These are phyloP conservation scores for Leptoteleia sp. DNA, from an alignment of 1,140 invertebrate genomes.

Conservation along the genomic window DNA sequence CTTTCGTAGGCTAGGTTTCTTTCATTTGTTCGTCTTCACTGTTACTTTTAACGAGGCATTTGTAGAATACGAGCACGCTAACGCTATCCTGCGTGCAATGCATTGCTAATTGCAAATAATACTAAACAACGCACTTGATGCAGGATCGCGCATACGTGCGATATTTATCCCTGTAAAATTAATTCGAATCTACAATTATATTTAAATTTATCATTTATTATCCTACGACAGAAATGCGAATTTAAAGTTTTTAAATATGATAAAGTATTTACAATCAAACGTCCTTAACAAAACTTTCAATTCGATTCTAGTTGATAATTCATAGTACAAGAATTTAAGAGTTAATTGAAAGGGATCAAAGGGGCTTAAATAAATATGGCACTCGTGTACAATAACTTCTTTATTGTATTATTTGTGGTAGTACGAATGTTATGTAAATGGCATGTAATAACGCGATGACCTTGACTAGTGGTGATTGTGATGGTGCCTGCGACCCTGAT, in stretches of 20 bases:
- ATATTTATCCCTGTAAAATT: conserved; percentile 28
- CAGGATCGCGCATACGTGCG: conserved; percentile 78
- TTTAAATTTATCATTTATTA: conserved; percentile 1
- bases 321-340: too few species aligned
- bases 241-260: not conserved
- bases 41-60: not conserved
- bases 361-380: conserved; percentile 5
- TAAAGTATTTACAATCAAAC: too few species aligned
- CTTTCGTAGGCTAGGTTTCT: conserved; percentile 28
- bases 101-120: conserved; percentile 76
- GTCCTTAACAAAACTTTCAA: too few species aligned
- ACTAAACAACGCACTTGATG: conserved; percentile 81
- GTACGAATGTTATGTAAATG: conserved; percentile 25
- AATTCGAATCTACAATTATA: conserved; percentile 5
- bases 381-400: conserved; percentile 43
- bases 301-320: too few species aligned
- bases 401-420: conserved; percentile 40
- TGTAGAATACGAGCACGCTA: conserved; percentile 72
- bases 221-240: conserved; percentile 5
- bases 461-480: conserved; percentile 72
- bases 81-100: conserved; percentile 80
- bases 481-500: conserved; percentile 69
- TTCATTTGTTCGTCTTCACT: conserved; percentile 17
- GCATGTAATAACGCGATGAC: conserved; percentile 7
- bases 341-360: conserved; percentile 6